phyloP scores from a whole-genome alignment of 1,140 invertebrate genomes.

The Bombus haemorrhoidalis region DNA sequence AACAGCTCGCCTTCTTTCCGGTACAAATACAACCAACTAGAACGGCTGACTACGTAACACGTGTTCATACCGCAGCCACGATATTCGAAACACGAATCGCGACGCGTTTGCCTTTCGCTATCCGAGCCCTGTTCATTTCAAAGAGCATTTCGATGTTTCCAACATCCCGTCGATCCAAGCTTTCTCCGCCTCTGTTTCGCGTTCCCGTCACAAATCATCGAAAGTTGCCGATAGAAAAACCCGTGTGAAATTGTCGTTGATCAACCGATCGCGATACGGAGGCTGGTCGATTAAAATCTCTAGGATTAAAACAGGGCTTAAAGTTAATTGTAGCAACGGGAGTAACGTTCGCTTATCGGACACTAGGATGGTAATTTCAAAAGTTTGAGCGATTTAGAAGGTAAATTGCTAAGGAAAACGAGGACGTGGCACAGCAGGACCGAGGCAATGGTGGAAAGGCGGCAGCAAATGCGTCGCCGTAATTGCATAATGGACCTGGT shows the following conservation, averaged over 20 bases:
- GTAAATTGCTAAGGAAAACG: conserved; percentile 64
- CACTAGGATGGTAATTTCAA: conserved; percentile 58
- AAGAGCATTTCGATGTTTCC: conserved; percentile 15
- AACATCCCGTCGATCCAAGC: background rate
- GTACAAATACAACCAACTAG: background rate
- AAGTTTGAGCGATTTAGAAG: conserved; percentile 71
- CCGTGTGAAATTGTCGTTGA: background rate
- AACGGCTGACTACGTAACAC: conserved; percentile 15
- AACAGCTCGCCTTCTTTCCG: background rate
- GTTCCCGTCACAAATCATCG: too few species aligned
- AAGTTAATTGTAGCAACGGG: conserved; percentile 13
- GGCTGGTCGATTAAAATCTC: background rate
- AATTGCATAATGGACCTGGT: conserved; percentile 71
- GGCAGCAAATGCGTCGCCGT: conserved; percentile 64
- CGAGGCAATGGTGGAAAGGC: conserved; percentile 41
- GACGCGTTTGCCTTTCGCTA: background rate
- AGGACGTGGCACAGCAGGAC: conserved; percentile 37
- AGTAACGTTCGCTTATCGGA: conserved; percentile 13
- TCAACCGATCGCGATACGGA: background rate
- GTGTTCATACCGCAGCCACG: background rate
- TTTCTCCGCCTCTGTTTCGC: too few species aligned
- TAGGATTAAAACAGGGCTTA: background rate
- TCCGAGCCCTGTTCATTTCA: background rate
- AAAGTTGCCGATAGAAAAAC: background rate
- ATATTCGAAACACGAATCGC: conserved; percentile 1